Percentiles rank a stretch among this genome's conserved stretches.
Evolutionary conservation across 1,140 invertebrate genomes (phyloP).

Genomic region (Chlorops oryzae): DNA sequence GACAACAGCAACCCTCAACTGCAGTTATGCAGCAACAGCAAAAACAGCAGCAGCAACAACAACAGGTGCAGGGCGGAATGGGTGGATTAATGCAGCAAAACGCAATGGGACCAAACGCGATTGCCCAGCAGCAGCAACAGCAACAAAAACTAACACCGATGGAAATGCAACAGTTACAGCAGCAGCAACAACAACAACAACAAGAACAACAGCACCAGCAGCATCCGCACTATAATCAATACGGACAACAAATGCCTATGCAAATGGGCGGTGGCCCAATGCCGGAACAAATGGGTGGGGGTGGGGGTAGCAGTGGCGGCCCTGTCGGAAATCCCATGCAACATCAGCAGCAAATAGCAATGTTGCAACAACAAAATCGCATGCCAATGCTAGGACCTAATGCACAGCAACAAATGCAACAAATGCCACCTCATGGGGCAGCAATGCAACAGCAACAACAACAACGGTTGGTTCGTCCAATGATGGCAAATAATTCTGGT

Average conservation of each 20-base stretch:
- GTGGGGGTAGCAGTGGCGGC: too few relatives aligned
- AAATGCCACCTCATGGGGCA: constrained; percentile 31
- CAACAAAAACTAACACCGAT: constrained; percentile 20
- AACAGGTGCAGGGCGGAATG: constrained; percentile 31
- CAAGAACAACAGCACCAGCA: constrained; percentile 22
- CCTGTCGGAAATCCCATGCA: constrained; percentile 28
- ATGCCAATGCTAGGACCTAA: constrained; percentile 25
- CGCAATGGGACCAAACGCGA: constrained; percentile 2
- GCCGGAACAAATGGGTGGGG: too few relatives aligned
- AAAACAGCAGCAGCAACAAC: constrained; percentile 45
- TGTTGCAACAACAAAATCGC: too few relatives aligned
- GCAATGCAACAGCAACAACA: constrained; percentile 43
- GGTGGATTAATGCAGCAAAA: constrained; percentile 1
- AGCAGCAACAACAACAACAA: constrained; percentile 32
- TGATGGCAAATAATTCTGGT: constrained; percentile 60
- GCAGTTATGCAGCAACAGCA: constrained; percentile 26
- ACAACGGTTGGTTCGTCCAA: constrained; percentile 60
- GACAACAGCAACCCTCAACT: constrained; percentile 11
- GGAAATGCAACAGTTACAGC: constrained; percentile 38
- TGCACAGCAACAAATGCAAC: constrained; percentile 32
- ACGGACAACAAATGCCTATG: constrained; percentile 29
- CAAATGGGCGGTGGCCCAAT: constrained; percentile 26
- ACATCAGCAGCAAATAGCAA: too few relatives aligned
- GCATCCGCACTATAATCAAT: constrained; percentile 36
- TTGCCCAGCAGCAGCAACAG: constrained; percentile 15